Evolutionary conservation across 2,797 vertebrate species (phyloP), one percentile per base, ranked within the genome.

Genomic region (Potorous gilbertii): DNA sequence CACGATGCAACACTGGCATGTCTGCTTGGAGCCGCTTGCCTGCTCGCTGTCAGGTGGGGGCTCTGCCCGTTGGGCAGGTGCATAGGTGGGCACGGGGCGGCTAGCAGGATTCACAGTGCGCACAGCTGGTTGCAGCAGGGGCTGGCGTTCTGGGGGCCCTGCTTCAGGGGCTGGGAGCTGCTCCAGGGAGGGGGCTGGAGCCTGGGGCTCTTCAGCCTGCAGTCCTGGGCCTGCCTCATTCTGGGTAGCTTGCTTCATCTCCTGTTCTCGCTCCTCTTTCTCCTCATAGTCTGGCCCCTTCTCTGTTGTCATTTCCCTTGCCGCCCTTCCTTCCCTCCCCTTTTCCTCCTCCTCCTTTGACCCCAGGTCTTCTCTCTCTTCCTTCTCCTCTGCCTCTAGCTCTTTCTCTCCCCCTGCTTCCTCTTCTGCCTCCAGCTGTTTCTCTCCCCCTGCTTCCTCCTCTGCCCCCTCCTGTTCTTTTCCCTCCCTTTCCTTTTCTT

Each of bases 1-100:
- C 94, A 98, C 54, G 6, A 89, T 96, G 93, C 98, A 98, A 93
- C 98, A 98, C 97, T 98, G 98, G 96, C 98, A 98, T 18, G 98
- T 97, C 94, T 98, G 98, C 95, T 98, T 98, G 27, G 96, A 97
- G 12, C 96, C 96, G 9, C 96, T 92, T 0, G 97, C 96, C 93
- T 97, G 97, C 89, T 95, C 96, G 0, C 96, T 96, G 90, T 96
- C 97, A 0, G 96, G 92, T 3, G 91, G 96, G 91, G 97, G 91
- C 62, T 94, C 94, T 0, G 90, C 97, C 94, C 95, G 97, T 87
- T 31, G 93, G 52, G 95, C 56, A 21, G 95, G 96, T 1, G 97
- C 96, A 0, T 90, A 98, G 50, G 97, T 92, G 95, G 97, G 98
- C 55, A 62, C 91, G 0, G 97, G 94, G 89, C 56, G 98, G 95